A percentile compares a stretch with the other conserved stretches of the same genome.
phyloP scores from a whole-genome alignment of 2,888 invertebrate species.

The Pyrocoelia pectoralis region DNA sequence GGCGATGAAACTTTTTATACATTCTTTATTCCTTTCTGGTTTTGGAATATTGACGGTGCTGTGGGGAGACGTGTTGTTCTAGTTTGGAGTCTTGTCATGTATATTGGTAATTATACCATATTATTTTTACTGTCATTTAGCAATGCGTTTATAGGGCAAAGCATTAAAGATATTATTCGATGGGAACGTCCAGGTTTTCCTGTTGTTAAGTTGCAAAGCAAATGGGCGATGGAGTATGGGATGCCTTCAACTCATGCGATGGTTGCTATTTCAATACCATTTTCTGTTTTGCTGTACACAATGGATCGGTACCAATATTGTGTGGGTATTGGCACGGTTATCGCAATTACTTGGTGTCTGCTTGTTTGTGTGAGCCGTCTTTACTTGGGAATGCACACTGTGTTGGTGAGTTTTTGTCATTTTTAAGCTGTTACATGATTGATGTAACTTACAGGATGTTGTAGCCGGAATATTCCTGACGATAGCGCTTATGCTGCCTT shows the following conservation, averaged over 20 bases:
- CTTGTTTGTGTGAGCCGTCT: conserved; percentile 85
- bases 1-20: conserved; percentile 93
- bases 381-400: conserved; percentile 93
- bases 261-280: conserved; percentile 88
- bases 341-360: conserved; percentile 74
- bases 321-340: conserved; percentile 64
- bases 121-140: neutral
- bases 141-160: conserved; percentile 79
- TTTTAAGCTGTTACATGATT: no score
- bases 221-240: conserved; percentile 92
- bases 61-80: conserved; percentile 84
- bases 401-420: conserved; percentile 75
- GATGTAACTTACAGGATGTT: conserved; percentile 83
- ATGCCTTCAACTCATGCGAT: conserved; percentile 97
- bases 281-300: conserved; percentile 82
- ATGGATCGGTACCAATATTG: conserved; percentile 81
- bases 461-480: conserved; percentile 79
- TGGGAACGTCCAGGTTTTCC: conserved; percentile 90
- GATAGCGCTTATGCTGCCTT: conserved; percentile 70
- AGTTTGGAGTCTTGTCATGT: conserved; percentile 86
- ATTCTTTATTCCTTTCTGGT: conserved; percentile 91
- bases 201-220: conserved; percentile 81
- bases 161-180: conserved; percentile 84
- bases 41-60: conserved; percentile 92
- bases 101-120: conserved; percentile 72